A percentile compares a stretch with the other conserved stretches of the same genome.
These are phyloP conservation scores for Molossus molossus DNA, from an alignment of 2,797 vertebrate species.

Conservation along the genomic window DNA sequence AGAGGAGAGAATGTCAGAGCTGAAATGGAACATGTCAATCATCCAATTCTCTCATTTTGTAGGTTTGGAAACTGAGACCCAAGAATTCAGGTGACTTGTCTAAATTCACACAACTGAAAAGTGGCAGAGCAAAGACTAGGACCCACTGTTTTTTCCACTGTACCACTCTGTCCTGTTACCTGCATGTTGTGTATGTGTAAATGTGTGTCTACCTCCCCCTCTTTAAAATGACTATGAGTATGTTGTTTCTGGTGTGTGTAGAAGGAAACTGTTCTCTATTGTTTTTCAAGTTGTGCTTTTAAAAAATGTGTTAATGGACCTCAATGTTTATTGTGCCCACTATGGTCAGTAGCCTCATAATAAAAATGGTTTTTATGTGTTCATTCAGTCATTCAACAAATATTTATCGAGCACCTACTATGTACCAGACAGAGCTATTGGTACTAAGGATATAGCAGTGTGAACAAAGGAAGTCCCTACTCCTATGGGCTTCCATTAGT, in stretches of 20 bases:
- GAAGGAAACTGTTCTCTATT: conserved; percentile 4
- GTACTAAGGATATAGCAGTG: neutral
- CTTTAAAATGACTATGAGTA: conserved; percentile 57
- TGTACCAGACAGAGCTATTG: conserved; percentile 3
- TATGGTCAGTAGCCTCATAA: conserved; percentile 45
- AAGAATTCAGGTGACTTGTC: conserved; percentile 61
- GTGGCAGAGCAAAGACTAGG: conserved; percentile 39
- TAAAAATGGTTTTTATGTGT: conserved; percentile 37
- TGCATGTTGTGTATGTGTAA: neutral
- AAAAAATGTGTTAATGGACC: neutral
- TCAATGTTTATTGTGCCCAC: conserved; percentile 64
- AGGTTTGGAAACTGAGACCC: conserved; percentile 63
- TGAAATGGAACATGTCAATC: conserved; percentile 4
- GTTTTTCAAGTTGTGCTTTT: conserved; percentile 54
- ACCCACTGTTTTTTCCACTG: neutral
- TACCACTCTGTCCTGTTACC: conserved; percentile 1
- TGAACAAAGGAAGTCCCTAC: conserved; percentile 23
- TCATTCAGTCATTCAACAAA: conserved; percentile 11
- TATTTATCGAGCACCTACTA: conserved; percentile 36
- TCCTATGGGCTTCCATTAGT: neutral
- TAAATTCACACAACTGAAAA: conserved; percentile 65
- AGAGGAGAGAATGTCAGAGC: neutral
- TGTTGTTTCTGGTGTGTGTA: conserved; percentile 45
- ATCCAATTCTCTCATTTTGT: conserved; percentile 66
- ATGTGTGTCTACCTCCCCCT: neutral